Percentiles rank a stretch among this genome's conserved stretches.
Conservation (phyloP, 2,113 vertebrate species). For the Galbula dea region DNA sequence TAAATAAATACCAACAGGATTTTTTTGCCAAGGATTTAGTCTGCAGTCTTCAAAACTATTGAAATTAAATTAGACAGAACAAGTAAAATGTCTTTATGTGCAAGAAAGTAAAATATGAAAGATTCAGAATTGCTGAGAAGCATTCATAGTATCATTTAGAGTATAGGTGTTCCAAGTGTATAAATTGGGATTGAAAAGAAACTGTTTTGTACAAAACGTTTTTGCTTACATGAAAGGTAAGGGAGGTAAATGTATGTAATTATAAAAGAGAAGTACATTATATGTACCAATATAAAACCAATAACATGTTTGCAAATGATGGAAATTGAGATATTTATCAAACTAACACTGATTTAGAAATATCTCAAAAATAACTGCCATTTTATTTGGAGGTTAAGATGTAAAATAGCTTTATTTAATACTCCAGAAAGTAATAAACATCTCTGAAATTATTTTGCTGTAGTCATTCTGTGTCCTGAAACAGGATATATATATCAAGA, state of each 20-base stretch:
- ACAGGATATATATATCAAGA: neutral
- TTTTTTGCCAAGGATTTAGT: neutral
- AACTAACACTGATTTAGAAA: neutral
- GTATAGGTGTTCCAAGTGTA: neutral
- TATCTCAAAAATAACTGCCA: neutral
- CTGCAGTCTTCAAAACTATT: neutral
- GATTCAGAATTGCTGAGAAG: neutral
- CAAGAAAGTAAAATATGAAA: neutral
- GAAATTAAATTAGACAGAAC: neutral
- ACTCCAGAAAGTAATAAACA: neutral
- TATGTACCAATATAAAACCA: neutral
- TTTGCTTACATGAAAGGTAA: neutral
- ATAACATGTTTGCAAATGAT: neutral
- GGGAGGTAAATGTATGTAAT: neutral
- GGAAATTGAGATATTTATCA: neutral
- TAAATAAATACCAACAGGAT: conserved; percentile 31
- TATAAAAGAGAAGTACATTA: neutral
- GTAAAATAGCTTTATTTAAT: neutral
- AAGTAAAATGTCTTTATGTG: neutral
- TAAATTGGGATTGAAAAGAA: neutral
- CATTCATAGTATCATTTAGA: neutral
- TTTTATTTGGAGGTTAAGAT: neutral
- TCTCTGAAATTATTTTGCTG: neutral
- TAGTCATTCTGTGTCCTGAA: neutral
- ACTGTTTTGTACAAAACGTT: neutral